These are phyloP conservation scores for Diprion similis DNA, from an alignment of 1,140 invertebrate species.

Conservation along the genomic window DNA sequence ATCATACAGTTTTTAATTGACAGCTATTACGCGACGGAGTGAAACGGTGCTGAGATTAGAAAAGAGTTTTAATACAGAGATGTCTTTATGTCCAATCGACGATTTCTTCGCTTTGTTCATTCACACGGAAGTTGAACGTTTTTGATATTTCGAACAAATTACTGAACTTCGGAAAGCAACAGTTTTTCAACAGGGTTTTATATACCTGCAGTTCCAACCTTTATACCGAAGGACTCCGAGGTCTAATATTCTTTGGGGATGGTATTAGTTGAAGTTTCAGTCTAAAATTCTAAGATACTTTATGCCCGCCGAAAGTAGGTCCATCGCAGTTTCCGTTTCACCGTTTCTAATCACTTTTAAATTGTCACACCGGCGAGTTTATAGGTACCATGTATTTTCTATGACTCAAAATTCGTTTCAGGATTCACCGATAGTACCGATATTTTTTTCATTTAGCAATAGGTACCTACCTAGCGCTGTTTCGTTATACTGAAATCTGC, in stretches of 20 bases:
- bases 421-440: no score
- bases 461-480: no score
- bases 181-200: background rate
- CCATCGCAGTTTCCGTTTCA: background rate
- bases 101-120: no score
- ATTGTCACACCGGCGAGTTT: background rate
- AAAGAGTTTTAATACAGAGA: no score
- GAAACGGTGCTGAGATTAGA: constrained; percentile 28
- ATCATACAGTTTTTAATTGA: constrained; percentile 30
- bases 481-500: no score
- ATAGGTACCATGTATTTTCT: no score
- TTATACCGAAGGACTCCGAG: background rate
- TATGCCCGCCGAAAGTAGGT: background rate
- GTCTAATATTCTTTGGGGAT: background rate
- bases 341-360: background rate
- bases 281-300: background rate
- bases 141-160: no score
- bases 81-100: no score
- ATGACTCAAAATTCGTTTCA: no score
- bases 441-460: no score
- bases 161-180: no score
- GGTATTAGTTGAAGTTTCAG: background rate
- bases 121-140: no score
- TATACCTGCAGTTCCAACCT: background rate
- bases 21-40: constrained; percentile 9